These are phyloP conservation scores for Ptilonorhynchus violaceus DNA, from an alignment of 2,113 vertebrate species.

Conservation along the genomic window DNA sequence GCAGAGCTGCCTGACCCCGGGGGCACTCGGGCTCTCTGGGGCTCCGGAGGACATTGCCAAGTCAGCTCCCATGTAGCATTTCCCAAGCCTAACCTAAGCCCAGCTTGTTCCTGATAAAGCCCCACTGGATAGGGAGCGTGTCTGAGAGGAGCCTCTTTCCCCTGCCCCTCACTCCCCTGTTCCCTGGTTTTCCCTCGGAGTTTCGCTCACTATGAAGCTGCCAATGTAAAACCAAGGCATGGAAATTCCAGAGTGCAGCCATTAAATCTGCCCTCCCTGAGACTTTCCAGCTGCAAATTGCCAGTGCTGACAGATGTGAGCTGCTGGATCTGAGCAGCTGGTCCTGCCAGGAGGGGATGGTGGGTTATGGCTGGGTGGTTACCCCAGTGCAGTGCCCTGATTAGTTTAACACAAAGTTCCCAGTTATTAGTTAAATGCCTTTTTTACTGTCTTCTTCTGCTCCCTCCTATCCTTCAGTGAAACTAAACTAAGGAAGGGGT, in stretches of 20 bases:
- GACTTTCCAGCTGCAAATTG: slow-evolving; percentile 29
- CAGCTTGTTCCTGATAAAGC: not conserved
- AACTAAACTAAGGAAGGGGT: not conserved
- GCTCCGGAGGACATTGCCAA: not conserved
- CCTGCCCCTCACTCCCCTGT: not conserved
- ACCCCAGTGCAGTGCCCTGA: not conserved
- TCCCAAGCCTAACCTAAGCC: too few relatives aligned
- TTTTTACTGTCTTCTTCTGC: not conserved
- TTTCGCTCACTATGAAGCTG: not conserved
- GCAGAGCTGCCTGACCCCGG: not conserved
- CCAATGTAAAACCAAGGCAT: slow-evolving; percentile 14
- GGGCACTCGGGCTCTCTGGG: not conserved
- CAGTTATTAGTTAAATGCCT: not conserved
- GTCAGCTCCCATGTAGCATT: fast-evolving
- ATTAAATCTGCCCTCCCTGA: slow-evolving; percentile 10
- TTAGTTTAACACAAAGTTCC: not conserved
- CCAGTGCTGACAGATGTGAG: not conserved
- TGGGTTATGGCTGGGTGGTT: not conserved
- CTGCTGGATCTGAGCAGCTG: not conserved
- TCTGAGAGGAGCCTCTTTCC: not conserved
- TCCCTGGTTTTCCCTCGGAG: not conserved
- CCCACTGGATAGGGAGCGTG: not conserved
- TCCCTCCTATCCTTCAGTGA: not conserved
- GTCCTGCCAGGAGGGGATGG: not conserved
- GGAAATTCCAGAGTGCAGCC: slow-evolving; percentile 14